Evolutionary conservation across 2,113 vertebrate genomes (phyloP), one percentile per base, ranked within the genome.

Genomic region (Prionailurus viverrinus): DNA sequence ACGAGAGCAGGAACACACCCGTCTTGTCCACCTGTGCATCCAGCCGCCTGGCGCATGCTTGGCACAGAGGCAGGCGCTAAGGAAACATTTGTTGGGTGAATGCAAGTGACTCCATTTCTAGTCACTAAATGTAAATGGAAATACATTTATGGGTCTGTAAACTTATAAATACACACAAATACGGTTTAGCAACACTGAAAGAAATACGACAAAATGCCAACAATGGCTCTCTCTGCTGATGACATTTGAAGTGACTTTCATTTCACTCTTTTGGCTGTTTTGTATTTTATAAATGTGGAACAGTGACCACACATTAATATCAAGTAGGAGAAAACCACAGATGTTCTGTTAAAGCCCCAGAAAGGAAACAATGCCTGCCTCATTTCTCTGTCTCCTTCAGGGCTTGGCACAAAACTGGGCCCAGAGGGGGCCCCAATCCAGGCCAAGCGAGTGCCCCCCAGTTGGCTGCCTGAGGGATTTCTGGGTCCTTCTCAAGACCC

Each of bases 201-300:
- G 61, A 94, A 89, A 73, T 66, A 45, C 14, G 53, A 69, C 7
- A 61, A 58, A 95, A 71, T 45, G 82, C 13, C 65, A 58, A 13
- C 39, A 33, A 11, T 80, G 81, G 65, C 68, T 86, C 79, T 89
- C 53, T 53, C 39, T 66, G 66, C 33, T 36, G 65, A 36, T 86
- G 41, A 85, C 66, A 25, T 74, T 63, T 80, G 41, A 69, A 48
- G 19, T 79, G 53, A 66, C 83, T 96, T 95, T 76, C 41, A 16
- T 48, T 78, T 65, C 66, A 61, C 27, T 90, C 31, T 69, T 88
- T 86, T 14, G 41, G 68, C 74, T 95, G 48, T 80, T 89, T 51
- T 80, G n/a, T 58, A 36, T 78, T 95, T 97, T 79, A 94, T 23
- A 58, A 74, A 89, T 89, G 82, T 80, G 79, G 76, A 66, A 79